A percentile compares a stretch with the other conserved stretches of the same genome.
phyloP scores from a whole-genome alignment of 2,797 vertebrate genomes.

The Pipistrellus pygmaeus region DNA sequence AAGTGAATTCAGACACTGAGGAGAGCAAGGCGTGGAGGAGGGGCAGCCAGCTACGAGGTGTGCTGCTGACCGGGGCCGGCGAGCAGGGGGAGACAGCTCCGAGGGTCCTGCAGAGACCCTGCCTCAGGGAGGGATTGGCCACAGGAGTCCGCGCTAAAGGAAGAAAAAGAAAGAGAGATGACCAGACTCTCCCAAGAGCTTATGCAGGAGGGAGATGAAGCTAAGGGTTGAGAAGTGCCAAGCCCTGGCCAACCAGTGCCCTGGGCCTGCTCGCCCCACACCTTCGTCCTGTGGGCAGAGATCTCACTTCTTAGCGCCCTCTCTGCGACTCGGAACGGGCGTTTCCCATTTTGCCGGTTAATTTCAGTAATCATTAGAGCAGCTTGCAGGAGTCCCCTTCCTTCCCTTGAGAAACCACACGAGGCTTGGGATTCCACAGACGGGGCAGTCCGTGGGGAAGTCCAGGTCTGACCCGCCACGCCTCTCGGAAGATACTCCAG shows the following conservation, averaged over 20 bases:
- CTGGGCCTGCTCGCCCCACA: accelerated
- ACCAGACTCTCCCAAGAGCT: accelerated
- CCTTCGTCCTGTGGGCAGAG: background rate
- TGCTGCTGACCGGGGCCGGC: accelerated
- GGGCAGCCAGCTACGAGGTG: accelerated
- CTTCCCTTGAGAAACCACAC: background rate
- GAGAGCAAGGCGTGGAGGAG: background rate
- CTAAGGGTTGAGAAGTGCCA: background rate
- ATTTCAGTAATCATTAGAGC: background rate
- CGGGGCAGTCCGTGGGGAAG: accelerated
- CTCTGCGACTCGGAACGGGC: background rate
- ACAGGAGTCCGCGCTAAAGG: background rate
- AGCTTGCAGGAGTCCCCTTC: background rate
- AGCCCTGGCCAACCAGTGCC: background rate
- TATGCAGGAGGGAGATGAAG: background rate
- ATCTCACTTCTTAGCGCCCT: background rate
- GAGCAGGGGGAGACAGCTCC: accelerated
- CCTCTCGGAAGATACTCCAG: background rate
- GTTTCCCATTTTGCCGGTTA: background rate
- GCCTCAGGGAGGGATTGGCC: too few relatives aligned
- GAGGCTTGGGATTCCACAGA: background rate
- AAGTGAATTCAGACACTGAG: background rate
- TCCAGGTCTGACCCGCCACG: background rate
- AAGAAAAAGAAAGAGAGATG: background rate
- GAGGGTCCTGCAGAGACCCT: background rate